Base-by-base conservation (phyloP, 2,888 invertebrate genomes). In the Belgica antarctica region DNA sequence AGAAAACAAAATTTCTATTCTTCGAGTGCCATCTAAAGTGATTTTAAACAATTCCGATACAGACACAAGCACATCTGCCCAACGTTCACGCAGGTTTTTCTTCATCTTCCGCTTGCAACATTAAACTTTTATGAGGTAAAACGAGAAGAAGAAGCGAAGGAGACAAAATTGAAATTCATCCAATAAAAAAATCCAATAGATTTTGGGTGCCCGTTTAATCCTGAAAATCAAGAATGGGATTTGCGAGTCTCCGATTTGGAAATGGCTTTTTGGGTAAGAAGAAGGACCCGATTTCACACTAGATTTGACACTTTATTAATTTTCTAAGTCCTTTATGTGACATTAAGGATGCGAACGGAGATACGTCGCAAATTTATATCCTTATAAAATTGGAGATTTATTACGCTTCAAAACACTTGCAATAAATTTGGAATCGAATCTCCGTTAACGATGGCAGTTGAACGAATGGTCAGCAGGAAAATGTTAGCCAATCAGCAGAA, bases 291-390 rank as follows among this genome's bases (percentile, higher is more conserved):
- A 65, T 65, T 65, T 65, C 25, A 65, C 65, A 65, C 46, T 36
- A 65, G 65, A 65, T 65, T 65, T 65, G 47, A 65, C 65, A 65
- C 65, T 65, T 65, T 65, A 65, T 65, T 65, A 65, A 65, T 65
- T 65, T 65, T 47, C 25, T 1, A 25, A 27, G 59, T 59, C 59
- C 19, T 59, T 59, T 59, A 52, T 52, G 12, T 46, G 17, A 27
- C 59, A 59, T 59, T 59, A 59, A 52, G 27, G 46, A 46, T 46
- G 15, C 7, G 15, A 15, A 17, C 46, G 12, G 3, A 59, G 59
- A 27, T 59, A 59, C 25, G 27, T 3, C n/a, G 8, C 25, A 7
- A 59, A 59, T 59, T 59, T 59, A 27, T 52, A 19, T 59, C 59
- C 59, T 25, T 27, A 4, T 15, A 15, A 59, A 59, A 59, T 59